Base-by-base conservation (phyloP, 2,797 vertebrate genomes). In the Enteromius paludinosus region DNA sequence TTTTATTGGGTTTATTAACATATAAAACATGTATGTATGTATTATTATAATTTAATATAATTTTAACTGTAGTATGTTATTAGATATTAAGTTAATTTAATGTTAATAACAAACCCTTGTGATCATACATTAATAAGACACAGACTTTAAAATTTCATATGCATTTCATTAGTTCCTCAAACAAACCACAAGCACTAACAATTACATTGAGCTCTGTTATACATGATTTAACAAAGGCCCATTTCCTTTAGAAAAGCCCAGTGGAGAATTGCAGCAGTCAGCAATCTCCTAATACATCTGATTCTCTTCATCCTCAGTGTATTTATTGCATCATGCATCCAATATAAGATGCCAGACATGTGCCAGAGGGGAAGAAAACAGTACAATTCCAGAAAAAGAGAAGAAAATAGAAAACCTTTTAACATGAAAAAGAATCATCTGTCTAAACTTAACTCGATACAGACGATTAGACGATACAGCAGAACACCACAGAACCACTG, bases 401-500 rank as follows among this genome's bases (percentile, higher is more conserved):
- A 56, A 69, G 45, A 45, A 79, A 75, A 81, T 47, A 82, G 52
- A 62, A 47, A 68, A 41, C 52, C 14, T 45, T 82, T 65, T 62
- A 69, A 56, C 47, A 20, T 47, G 35, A 65, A 70, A 77, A 33
- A 78, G 45, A 83, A 56, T 79, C 79, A 84, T 72, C 82, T 78
- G 72, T 84, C 30, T 82, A 75, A 76, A 82, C 72, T 82, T 78
- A 59, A 74, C 56, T 74, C 15, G 61, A 68, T 81, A 59, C 72
- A n/a, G n/a, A n/a, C n/a, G n/a, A n/a, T n/a, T 69, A 82, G 81
- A 84, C 54, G 70, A 52, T 81, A 74, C 66, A 71, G 78, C 84
- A 86, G 74, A 85, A 83, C 68, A 78, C 78, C 61, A 54, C 79
- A 81, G 86, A 78, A 85, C 84, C 83, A 86, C 85, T 86, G 77